Conservation (phyloP, 2,113 vertebrate genomes). For the Tinamus guttatus region DNA sequence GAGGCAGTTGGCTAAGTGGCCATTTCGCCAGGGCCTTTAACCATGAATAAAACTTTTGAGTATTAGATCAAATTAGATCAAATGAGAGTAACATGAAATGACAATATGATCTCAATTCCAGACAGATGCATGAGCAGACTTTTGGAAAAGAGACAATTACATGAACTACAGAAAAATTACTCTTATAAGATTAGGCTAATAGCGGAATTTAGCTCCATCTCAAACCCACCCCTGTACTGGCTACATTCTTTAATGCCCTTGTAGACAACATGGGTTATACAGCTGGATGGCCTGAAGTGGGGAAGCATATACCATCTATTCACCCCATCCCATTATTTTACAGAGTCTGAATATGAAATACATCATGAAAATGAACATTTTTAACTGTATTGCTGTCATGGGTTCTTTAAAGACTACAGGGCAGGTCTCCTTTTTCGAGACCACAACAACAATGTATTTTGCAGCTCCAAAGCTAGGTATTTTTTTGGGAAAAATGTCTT, state of each 20-base stretch:
- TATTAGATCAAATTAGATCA: slow-evolving; percentile 1
- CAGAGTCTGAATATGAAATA: not conserved
- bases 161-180: not conserved
- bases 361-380: not conserved
- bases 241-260: not conserved
- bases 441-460: not conserved
- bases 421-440: not conserved
- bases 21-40: slow-evolving; percentile 18
- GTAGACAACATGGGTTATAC: not conserved
- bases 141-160: slow-evolving; percentile 9
- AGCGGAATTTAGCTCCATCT: not conserved
- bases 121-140: slow-evolving; percentile 27
- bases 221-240: not conserved
- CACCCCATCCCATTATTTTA: not conserved
- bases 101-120: not conserved
- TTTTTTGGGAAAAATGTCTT: not conserved
- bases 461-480: not conserved
- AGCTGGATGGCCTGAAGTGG: not conserved
- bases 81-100: not conserved
- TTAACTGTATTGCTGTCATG: not conserved
- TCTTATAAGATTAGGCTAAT: not conserved
- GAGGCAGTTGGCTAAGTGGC: not conserved
- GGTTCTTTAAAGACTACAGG: not conserved
- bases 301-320: not conserved
- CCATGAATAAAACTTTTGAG: not conserved